A percentile compares a stretch with the other conserved stretches of the same genome.
phyloP scores from a whole-genome alignment of 1,140 invertebrate genomes.

The roundworm (Caenorhabditis elegans) region DNA sequence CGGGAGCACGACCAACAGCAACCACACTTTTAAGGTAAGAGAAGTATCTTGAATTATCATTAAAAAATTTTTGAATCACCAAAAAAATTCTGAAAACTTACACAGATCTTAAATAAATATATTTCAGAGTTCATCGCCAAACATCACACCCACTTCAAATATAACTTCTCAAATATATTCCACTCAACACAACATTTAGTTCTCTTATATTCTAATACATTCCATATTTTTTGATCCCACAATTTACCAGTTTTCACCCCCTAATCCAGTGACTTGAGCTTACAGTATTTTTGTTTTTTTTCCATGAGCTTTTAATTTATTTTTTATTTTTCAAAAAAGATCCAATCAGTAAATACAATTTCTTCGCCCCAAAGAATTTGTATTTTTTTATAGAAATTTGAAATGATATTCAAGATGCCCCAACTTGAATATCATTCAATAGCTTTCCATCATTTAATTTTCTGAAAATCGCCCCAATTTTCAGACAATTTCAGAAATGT shows the following conservation, averaged over 20 bases:
- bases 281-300: not conserved
- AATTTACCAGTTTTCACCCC: not conserved
- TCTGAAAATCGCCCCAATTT: constrained; percentile 11
- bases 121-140: too few relatives aligned
- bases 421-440: not conserved
- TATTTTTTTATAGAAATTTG: not conserved
- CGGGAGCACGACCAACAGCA: not conserved
- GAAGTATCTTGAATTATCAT: not conserved
- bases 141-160: too few relatives aligned
- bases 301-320: not conserved
- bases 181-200: not conserved
- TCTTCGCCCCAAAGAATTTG: constrained; percentile 8
- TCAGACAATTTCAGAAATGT: not conserved
- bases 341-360: not conserved
- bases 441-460: not conserved
- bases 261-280: constrained; percentile 11
- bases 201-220: not conserved
- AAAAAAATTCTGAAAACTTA: too few relatives aligned
- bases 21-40: not conserved
- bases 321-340: not conserved
- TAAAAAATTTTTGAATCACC: too few relatives aligned
- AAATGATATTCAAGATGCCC: not conserved
- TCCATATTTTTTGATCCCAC: not conserved
- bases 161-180: not conserved
- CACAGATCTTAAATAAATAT: too few relatives aligned